Evolutionary conservation across 2,113 vertebrate species (phyloP), one percentile per base, ranked within the genome.

Genomic region (Anolis carolinensis): DNA sequence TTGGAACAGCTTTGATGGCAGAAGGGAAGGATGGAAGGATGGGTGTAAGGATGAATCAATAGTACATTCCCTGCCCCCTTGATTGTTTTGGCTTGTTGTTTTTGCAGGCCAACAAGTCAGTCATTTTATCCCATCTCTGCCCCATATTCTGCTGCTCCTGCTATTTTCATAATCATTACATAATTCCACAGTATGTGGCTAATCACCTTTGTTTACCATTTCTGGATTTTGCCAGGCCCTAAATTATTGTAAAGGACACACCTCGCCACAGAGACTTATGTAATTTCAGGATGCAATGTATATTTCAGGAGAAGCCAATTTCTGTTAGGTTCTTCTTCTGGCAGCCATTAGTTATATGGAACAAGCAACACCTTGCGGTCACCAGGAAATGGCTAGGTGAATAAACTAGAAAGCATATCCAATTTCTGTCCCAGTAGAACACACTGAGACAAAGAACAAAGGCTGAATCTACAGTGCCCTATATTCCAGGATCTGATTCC

Each of bases 51-150:
- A 63, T 62, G 27, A 62, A 44, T 74, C 76, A 34, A 76, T 0
- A 9, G 85, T 78, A 91, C 89, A 87, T 50, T 79, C 87, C 93
- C 91, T 88, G 89, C 65, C 89, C 92, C 75, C 55, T 18, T 59
- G 88, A 27, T 91, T 16, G 90, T 81, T 91, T 63, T 80, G 87
- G 86, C 88, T 1, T 82, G 87, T 91, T 91, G 82, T 87, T 86
- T 87, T 91, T 90, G 90, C 89, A 90, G 88, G 27, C 63, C 13
- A 13, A 86, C n/a, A 0, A 81, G 36, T 1, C 85, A 74, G 18
- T 65, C 65, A 11, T n/a, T 75, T 86, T 74, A 52, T 50, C 39
- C 39, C 78, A 73, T 63, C 71, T 76, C 81, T 44, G 39, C 39
- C 5, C 39, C 39, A 44, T 44, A 4, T 44, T 67, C 79, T 68